Base-by-base conservation (phyloP, 2,888 invertebrate genomes). In the Micoletzkya japonica region DNA sequence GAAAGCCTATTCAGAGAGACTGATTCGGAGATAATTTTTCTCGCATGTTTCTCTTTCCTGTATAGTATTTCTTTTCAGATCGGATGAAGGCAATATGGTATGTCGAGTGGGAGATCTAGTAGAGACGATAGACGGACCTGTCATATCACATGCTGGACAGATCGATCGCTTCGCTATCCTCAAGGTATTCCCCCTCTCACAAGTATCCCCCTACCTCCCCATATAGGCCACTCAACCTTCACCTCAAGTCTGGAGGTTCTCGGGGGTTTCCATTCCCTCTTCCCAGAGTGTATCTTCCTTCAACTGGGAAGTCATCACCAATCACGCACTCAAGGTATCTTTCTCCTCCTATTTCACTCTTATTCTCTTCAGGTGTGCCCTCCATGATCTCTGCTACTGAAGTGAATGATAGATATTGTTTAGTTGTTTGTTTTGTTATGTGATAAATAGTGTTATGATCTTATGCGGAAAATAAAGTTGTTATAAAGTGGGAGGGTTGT, bases 81-180 rank as follows among this genome's bases (percentile, higher is more conserved):
- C 39, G 39, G 17, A 7, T 7, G 39, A 39, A 10, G 39, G 7
- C 7, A 17, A 39, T 10, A n/a, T 64, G 1, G 24, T 64, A 6
- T 50, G 50, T 64, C 64, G 64, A 52, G 39, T 64, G 28, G 64
- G 64, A n/a, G 64, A 64, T 24, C 64, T 52, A 4, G 64, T 64
- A 4, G 64, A 64, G 20, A 24, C 52, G 30, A 36, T 64, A 4
- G 64, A 64, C 52, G 64, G 64, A 24, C 64, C 64, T 20, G 64
- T 64, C 24, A 64, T 64, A 26, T 64, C 64, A 10, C 52, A 50
- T 36, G 52, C 64, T 64, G 50, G 52, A 2, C 64, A 64, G 30
- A 64, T 64, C 10, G 64, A 52, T 52, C 37, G 64, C 34, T 64
- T 64, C 24, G 50, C 64, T 17, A 52, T 64, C 36, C 52, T 64